These are phyloP conservation scores for Actenoides lindsayi DNA, from an alignment of 2,113 vertebrate species.

Conservation along the genomic window DNA sequence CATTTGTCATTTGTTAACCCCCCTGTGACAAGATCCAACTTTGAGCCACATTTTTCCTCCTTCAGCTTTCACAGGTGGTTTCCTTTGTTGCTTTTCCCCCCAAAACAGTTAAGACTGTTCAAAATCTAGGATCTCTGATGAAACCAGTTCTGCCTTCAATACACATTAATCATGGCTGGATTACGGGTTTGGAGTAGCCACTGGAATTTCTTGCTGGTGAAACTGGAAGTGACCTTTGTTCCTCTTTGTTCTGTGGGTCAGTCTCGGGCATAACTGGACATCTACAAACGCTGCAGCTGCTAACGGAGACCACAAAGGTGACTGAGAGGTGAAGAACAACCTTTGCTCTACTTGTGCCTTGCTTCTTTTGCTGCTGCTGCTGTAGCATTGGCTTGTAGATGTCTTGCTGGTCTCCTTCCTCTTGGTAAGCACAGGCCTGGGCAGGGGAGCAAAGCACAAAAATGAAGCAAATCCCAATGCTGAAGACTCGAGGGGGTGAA, in stretches of 20 bases:
- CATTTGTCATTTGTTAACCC: background rate
- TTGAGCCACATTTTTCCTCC: background rate
- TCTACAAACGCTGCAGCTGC: slow-evolving; percentile 27
- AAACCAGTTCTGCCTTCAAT: slow-evolving; percentile 15
- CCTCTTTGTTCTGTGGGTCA: slow-evolving; percentile 30
- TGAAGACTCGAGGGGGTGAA: background rate
- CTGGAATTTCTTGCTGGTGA: slow-evolving; percentile 50
- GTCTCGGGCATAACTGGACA: slow-evolving; percentile 13
- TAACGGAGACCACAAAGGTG: slow-evolving; percentile 16
- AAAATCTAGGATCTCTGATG: background rate
- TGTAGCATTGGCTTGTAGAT: fast-evolving
- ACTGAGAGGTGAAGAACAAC: background rate
- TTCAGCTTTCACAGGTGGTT: background rate
- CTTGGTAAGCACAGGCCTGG: background rate
- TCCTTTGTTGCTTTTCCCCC: background rate
- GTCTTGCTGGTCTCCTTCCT: background rate
- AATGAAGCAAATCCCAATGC: background rate
- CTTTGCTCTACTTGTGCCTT: background rate
- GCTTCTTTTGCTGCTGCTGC: background rate
- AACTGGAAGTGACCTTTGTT: slow-evolving; percentile 52
- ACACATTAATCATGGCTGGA: slow-evolving; percentile 26
- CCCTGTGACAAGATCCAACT: background rate
- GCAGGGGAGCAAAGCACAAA: background rate
- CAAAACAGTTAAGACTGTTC: background rate
- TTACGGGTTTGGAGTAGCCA: slow-evolving; percentile 51